Evolutionary conservation across 2,797 vertebrate species (phyloP).

Genomic region (Urophycis tenuis): DNA sequence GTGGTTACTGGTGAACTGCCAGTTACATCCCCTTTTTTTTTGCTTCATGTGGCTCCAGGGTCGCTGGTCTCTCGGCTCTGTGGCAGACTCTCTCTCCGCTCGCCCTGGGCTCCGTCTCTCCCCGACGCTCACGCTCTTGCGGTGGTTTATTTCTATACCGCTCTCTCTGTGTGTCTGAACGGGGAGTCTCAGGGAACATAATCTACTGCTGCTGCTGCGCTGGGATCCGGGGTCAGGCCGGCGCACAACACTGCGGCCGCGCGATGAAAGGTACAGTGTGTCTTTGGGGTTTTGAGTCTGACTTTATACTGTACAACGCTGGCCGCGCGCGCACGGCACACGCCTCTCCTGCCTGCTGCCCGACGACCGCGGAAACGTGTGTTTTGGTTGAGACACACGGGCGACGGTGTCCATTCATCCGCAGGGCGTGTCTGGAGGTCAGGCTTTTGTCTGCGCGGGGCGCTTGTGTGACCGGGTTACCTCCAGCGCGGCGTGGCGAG

Average conservation of each 20-base stretch:
- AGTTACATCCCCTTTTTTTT: slow-evolving; percentile 24
- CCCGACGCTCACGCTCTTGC: slow-evolving; percentile 9
- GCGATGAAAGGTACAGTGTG: slow-evolving; percentile 49
- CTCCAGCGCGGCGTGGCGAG: background rate
- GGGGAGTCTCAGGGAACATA: background rate
- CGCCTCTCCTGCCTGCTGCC: slow-evolving; percentile 8
- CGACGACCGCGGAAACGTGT: slow-evolving; percentile 13
- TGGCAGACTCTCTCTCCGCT: slow-evolving; percentile 5
- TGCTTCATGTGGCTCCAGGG: slow-evolving; percentile 28
- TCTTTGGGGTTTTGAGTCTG: background rate
- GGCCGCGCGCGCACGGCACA: too few species aligned
- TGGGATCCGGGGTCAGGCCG: background rate
- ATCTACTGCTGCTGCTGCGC: background rate
- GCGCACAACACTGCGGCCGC: background rate
- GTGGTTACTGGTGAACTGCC: slow-evolving; percentile 33
- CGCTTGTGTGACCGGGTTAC: background rate
- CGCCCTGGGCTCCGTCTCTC: background rate
- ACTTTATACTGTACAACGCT: too few species aligned
- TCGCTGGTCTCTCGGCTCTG: background rate
- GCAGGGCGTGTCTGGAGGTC: background rate
- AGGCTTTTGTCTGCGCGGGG: background rate
- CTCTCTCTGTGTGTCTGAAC: background rate
- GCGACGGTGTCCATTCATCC: slow-evolving; percentile 32
- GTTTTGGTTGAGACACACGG: slow-evolving; percentile 33
- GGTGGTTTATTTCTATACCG: background rate